These are phyloP conservation scores for Tetropium fuscum DNA, from an alignment of 2,888 invertebrate species.

Conservation along the genomic window DNA sequence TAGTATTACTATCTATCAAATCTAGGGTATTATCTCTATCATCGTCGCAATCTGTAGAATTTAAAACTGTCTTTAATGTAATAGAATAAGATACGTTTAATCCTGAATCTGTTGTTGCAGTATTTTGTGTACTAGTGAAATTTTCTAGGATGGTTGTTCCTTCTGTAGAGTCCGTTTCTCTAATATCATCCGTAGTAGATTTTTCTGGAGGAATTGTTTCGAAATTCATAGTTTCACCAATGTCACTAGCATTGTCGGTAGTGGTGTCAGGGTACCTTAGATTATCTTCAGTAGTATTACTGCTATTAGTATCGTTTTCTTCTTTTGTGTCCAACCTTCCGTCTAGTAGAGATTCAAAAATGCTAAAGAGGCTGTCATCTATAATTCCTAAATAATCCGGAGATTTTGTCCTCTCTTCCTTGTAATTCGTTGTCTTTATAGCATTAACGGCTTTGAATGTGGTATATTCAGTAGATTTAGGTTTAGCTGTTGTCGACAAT, in stretches of 20 bases:
- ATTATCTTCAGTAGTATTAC: slow-evolving; percentile 18
- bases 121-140: slow-evolving; percentile 30
- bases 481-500: slow-evolving; percentile 39
- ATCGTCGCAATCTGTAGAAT: slow-evolving; percentile 59
- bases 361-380: slow-evolving; percentile 47
- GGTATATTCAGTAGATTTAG: slow-evolving; percentile 29
- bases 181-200: neutral
- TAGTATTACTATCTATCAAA: slow-evolving; percentile 14
- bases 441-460: slow-evolving; percentile 17
- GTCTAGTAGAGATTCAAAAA: slow-evolving; percentile 51
- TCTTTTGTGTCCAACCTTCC: slow-evolving; percentile 52
- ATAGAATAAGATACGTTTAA: slow-evolving; percentile 35
- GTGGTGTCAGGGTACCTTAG: neutral
- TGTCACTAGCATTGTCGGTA: slow-evolving; percentile 4
- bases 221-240: slow-evolving; percentile 8
- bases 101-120: slow-evolving; percentile 26
- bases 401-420: slow-evolving; percentile 37
- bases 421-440: slow-evolving; percentile 12
- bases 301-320: slow-evolving; percentile 41
- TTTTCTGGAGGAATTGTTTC: slow-evolving; percentile 17
- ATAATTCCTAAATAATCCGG: slow-evolving; percentile 41
- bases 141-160: slow-evolving; percentile 35
- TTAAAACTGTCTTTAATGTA: slow-evolving; percentile 56
- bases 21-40: slow-evolving; percentile 28
- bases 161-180: slow-evolving; percentile 48